These are phyloP conservation scores for Papilio elwesi DNA, from an alignment of 2,888 invertebrate genomes.

Conservation along the genomic window DNA sequence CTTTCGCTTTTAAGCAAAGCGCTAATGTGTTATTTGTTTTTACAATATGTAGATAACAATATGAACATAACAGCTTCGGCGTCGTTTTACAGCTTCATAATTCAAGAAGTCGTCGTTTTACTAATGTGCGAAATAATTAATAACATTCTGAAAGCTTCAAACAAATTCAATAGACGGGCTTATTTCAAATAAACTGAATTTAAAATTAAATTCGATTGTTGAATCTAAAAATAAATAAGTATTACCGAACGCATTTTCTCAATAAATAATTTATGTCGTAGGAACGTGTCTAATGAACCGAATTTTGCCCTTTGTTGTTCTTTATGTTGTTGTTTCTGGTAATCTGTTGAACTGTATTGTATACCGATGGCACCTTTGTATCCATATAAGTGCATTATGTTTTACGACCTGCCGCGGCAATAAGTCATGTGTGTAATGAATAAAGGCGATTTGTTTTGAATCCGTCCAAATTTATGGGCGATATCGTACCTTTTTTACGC, in stretches of 20 bases:
- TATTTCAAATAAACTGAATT: background rate
- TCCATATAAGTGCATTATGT: constrained; percentile 77
- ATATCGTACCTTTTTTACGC: constrained; percentile 78
- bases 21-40: background rate
- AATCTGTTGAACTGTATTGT: constrained; percentile 58
- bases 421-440: constrained; percentile 84
- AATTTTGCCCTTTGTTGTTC: constrained; percentile 61
- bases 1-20: background rate
- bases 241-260: background rate
- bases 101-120: background rate
- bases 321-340: constrained; percentile 62
- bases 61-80: background rate
- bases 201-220: background rate
- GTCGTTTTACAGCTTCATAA: background rate
- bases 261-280: constrained; percentile 19
- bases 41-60: too few species aligned
- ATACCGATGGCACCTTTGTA: constrained; percentile 67
- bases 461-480: constrained; percentile 81
- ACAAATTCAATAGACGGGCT: background rate
- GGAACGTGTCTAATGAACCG: constrained; percentile 78
- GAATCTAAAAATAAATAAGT: background rate
- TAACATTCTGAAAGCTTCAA: constrained; percentile 15
- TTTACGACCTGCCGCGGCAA: constrained; percentile 69
- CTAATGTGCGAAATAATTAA: constrained; percentile 11
- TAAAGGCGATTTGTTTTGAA: constrained; percentile 85